A percentile compares a stretch with the other conserved stretches of the same genome.
phyloP scores from a whole-genome alignment of 2,888 invertebrate genomes.

The Acronicta leporina region DNA sequence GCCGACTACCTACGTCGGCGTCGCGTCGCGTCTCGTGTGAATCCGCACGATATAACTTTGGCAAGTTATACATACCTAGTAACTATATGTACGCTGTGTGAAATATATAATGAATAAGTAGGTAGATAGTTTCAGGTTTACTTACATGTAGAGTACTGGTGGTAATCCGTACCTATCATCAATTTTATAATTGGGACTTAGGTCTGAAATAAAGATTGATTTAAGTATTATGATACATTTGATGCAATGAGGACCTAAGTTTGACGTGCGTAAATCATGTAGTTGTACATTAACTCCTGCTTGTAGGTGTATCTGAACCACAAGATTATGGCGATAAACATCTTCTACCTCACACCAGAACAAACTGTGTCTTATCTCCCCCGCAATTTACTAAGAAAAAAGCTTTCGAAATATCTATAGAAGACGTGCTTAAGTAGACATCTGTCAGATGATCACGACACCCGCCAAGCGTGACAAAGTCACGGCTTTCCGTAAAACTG shows the following conservation, averaged over 20 bases:
- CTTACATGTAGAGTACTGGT: too few species aligned
- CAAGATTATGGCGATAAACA: conserved; percentile 37
- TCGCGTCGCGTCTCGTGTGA: conserved; percentile 53
- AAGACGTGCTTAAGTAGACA: conserved; percentile 66
- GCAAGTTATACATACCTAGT: conserved; percentile 56
- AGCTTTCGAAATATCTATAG: conserved; percentile 46
- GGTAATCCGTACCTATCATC: too few species aligned
- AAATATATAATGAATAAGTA: conserved; percentile 47
- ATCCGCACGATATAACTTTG: conserved; percentile 57
- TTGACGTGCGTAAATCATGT: too few species aligned
- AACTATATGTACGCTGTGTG: conserved; percentile 54
- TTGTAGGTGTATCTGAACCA: conserved; percentile 2
- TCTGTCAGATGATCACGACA: conserved; percentile 62
- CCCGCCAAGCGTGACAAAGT: conserved; percentile 48
- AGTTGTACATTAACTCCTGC: neutral
- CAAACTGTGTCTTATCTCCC: conserved; percentile 43
- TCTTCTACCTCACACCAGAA: conserved; percentile 27
- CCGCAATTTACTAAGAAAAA: conserved; percentile 53
- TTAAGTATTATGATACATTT: too few species aligned
- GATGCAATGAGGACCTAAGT: too few species aligned
- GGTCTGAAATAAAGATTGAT: too few species aligned
- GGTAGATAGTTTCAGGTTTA: conserved; percentile 37
- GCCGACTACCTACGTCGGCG: conserved; percentile 57
- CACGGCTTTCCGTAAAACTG: conserved; percentile 51
- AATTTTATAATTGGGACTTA: too few species aligned